These are phyloP conservation scores for Cichlasoma orientale DNA, from an alignment of 2,797 vertebrate genomes.

Conservation along the genomic window DNA sequence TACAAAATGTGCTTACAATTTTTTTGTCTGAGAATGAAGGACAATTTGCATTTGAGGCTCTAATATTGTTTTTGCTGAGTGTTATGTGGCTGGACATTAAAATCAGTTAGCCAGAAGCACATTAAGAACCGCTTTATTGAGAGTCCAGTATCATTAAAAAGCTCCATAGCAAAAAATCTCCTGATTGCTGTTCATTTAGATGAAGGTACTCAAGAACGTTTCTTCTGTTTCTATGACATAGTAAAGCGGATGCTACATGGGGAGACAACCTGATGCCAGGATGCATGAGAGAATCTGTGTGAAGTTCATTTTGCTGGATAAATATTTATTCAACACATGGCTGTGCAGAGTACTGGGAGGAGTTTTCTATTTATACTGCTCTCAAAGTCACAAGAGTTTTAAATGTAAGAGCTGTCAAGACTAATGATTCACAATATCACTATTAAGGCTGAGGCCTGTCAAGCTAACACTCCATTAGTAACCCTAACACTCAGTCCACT, in stretches of 20 bases:
- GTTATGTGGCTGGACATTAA: neutral
- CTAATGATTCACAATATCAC: slow-evolving; percentile 7
- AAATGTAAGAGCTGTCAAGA: neutral
- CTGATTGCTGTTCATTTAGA: neutral
- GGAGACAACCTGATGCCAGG: neutral
- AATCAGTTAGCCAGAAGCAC: neutral
- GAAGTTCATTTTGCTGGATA: neutral
- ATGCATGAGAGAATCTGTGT: neutral
- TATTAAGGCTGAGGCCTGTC: neutral
- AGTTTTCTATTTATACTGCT: neutral
- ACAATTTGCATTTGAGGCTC: neutral
- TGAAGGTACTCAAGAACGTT: neutral
- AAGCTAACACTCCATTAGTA: slow-evolving; percentile 1
- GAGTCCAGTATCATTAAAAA: neutral
- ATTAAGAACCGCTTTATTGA: neutral
- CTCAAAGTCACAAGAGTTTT: neutral
- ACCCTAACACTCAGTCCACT: neutral
- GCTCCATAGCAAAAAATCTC: neutral
- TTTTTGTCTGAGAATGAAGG: neutral
- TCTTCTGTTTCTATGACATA: neutral
- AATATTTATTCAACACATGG: slow-evolving; percentile 3
- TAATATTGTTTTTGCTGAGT: neutral
- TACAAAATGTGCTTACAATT: neutral
- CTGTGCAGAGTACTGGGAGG: neutral
- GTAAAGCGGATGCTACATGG: neutral